Base-by-base conservation (phyloP, 1,140 invertebrate genomes). In the Magallana ariakensis region DNA sequence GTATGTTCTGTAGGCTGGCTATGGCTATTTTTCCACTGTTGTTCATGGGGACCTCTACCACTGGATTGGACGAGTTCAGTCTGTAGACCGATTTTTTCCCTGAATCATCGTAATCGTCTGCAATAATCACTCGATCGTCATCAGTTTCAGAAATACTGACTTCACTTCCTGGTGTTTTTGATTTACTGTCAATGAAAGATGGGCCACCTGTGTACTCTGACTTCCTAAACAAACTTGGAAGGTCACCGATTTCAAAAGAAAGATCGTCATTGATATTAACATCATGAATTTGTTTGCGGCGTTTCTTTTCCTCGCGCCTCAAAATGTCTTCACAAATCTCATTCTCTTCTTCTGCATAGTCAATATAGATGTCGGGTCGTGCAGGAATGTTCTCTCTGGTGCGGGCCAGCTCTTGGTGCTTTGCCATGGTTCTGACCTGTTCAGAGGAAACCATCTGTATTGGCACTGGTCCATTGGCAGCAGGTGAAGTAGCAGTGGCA, bases 321-420 rank as follows among this genome's bases (percentile, higher is more conserved):
- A 75, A 55, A 22, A 70, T 16, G 22, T 85, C 84, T n/a, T 70
- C 60, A 54, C 55, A 66, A 26, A 70, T 57, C 26, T 84, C 56
- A 13, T 58, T 16, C 15, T 70, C 60, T 0, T 87, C 81, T 46
- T 83, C 83, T 2, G 87, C 87, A 57, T 86, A 90, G 98, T 87
- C 86, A 46, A 87, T 87, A 13, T 87, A 87, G 9, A 87, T 84
- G 57, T 83, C 86, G 13, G 80, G 46, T 54, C 54, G 46, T 13
- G 13, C 54, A 16, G 46, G 16, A 13, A 56, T 15, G 16, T 82
- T 56, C 80, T 82, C 54, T 22, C 46, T 55, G 15, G 46, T 11
- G 33, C 55, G 9, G 57, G 75, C 55, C 0, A 33, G 19, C 5
- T 86, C 56, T n/a, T 82, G 56, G 22, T 46, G 19, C 15, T 81